These are phyloP conservation scores for Drosophila malerkotliana DNA, from an alignment of 1,140 invertebrate genomes.

Conservation along the genomic window DNA sequence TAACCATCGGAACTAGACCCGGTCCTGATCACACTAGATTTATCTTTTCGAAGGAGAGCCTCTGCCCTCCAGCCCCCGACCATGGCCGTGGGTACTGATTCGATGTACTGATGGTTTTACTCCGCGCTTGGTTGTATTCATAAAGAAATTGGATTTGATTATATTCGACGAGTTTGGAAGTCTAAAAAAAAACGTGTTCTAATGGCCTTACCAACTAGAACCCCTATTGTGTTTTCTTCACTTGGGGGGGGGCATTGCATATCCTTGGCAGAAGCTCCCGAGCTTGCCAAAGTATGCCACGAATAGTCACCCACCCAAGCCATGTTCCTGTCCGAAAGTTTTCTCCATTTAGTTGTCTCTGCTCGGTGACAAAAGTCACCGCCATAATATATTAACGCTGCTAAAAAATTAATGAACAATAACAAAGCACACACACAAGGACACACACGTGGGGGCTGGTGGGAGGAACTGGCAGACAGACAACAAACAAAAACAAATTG, in stretches of 20 bases:
- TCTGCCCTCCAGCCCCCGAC: not conserved
- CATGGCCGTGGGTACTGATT: not conserved
- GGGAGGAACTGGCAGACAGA: constrained; percentile 15
- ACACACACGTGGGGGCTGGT: not conserved
- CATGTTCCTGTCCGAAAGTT: not conserved
- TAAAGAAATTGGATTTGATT: not conserved
- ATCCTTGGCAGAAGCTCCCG: not conserved
- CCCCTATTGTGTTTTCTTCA: not conserved
- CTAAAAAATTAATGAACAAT: constrained; percentile 76
- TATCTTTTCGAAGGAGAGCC: not conserved
- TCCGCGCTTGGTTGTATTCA: constrained; percentile 5
- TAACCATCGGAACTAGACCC: not conserved
- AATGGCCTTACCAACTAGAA: not conserved
- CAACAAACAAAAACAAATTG: constrained; percentile 49
- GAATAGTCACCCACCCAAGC: not conserved
- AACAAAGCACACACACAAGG: constrained; percentile 41
- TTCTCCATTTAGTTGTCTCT: constrained; percentile 5
- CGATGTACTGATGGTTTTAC: constrained; percentile 1
- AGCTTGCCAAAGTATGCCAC: constrained; percentile 19
- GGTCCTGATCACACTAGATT: not conserved
- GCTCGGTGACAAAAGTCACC: constrained; percentile 26
- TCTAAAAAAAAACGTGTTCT: not conserved
- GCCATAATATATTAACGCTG: constrained; percentile 74
- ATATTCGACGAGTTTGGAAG: constrained; percentile 10
- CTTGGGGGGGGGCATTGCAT: not conserved